phyloP scores from a whole-genome alignment of 2,797 vertebrate species.

The Erithacus rubecula region DNA sequence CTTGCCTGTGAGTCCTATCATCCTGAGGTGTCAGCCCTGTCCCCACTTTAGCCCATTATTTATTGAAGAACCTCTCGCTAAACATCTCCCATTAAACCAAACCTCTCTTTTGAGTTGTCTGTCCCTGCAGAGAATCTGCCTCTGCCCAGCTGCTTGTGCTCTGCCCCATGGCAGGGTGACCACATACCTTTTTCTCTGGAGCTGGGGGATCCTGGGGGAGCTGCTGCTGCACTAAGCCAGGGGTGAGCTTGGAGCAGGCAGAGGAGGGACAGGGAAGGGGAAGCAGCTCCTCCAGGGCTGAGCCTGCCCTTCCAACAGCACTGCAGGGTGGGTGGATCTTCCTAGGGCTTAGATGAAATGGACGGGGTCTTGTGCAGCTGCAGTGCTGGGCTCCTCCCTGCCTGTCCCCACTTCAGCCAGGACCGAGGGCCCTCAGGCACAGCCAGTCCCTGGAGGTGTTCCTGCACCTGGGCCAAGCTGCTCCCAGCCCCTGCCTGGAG shows the following conservation, averaged over 20 bases:
- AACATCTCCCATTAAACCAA: constrained; percentile 16
- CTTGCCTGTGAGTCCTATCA: neutral
- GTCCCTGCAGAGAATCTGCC: neutral
- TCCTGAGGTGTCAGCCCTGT: neutral
- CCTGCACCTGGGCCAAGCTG: neutral
- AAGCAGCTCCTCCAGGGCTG: neutral
- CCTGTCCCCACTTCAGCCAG: neutral
- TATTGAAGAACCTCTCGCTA: neutral
- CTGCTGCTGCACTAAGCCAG: neutral
- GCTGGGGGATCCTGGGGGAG: neutral
- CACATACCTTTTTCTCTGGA: rapidly evolving
- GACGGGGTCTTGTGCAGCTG: rapidly evolving
- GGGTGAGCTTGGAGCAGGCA: neutral
- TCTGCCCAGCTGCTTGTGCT: neutral
- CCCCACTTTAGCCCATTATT: neutral
- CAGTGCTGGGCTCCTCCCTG: rapidly evolving
- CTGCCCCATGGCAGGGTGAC: rapidly evolving
- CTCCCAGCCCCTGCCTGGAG: neutral
- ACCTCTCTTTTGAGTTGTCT: neutral
- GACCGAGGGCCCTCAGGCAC: rapidly evolving
- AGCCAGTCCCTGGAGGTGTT: neutral
- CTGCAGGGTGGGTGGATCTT: neutral
- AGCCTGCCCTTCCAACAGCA: too few species aligned
- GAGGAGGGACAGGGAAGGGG: too few species aligned
- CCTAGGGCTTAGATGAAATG: too few species aligned